phyloP scores from a whole-genome alignment of 1,140 invertebrate genomes.

The Penaeus chinensis region DNA sequence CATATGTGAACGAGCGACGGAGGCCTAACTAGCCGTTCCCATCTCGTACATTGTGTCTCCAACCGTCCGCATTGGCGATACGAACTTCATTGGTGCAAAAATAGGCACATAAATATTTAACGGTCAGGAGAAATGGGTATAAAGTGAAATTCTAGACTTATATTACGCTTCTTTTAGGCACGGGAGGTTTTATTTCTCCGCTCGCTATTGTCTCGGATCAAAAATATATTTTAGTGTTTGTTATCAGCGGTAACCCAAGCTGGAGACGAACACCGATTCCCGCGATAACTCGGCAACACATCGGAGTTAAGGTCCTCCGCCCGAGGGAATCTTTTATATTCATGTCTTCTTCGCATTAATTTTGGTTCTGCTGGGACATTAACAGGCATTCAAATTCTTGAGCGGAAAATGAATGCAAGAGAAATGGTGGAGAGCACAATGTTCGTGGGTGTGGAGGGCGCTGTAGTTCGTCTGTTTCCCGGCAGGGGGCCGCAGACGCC shows the following conservation, averaged over 20 bases:
- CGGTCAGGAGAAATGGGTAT: constrained; percentile 14
- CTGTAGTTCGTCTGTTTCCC: constrained; percentile 58
- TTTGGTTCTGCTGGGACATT: constrained; percentile 34
- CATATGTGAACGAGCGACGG: background rate
- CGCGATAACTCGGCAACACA: constrained; percentile 17
- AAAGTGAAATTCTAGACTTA: constrained; percentile 34
- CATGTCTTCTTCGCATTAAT: constrained; percentile 41
- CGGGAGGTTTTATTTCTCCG: constrained; percentile 29
- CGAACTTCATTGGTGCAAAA: constrained; percentile 40
- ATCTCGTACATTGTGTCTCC: background rate
- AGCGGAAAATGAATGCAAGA: constrained; percentile 39
- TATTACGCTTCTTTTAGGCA: constrained; percentile 31
- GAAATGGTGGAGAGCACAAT: constrained; percentile 35
- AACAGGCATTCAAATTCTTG: constrained; percentile 40
- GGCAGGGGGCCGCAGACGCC: constrained; percentile 29
- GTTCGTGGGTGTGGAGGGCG: constrained; percentile 45
- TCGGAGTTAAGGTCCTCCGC: constrained; percentile 1
- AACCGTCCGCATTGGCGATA: constrained; percentile 10
- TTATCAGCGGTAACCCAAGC: constrained; percentile 53
- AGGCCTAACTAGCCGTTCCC: constrained; percentile 1
- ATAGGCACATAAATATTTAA: constrained; percentile 33
- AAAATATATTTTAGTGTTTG: constrained; percentile 52
- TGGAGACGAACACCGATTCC: constrained; percentile 34
- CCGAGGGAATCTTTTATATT: constrained; percentile 18
- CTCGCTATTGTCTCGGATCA: constrained; percentile 47